These are phyloP conservation scores for Percopsis transmontana DNA, from an alignment of 2,113 vertebrate genomes.

Conservation along the genomic window DNA sequence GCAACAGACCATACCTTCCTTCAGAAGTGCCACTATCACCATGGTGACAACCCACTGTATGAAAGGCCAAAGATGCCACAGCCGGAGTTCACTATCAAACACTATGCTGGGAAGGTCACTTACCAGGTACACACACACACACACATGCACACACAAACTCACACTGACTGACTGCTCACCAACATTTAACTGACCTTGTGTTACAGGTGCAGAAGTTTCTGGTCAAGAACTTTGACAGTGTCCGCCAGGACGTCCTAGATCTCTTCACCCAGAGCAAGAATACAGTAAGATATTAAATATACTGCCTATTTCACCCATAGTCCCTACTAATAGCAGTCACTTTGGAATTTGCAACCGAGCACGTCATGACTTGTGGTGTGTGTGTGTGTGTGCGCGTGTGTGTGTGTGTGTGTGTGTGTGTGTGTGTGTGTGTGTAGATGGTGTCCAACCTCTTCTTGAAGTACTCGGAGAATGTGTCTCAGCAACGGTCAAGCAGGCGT, in stretches of 20 bases:
- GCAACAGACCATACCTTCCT: constrained; percentile 98
- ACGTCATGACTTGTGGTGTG: neutral
- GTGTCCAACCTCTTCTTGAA: constrained; percentile 90
- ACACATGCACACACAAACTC: constrained; percentile 8
- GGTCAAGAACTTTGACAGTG: constrained; percentile 95
- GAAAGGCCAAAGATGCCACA: constrained; percentile 96
- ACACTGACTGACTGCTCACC: neutral
- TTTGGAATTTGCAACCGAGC: too few species aligned
- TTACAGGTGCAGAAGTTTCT: constrained; percentile 93
- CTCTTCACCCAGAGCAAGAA: constrained; percentile 90
- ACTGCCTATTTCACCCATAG: neutral
- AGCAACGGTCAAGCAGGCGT: constrained; percentile 81
- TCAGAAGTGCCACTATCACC: constrained; percentile 99
- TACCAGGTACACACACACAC: constrained; percentile 85
- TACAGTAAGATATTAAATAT: constrained; percentile 75
- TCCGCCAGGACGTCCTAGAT: constrained; percentile 94
- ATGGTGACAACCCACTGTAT: constrained; percentile 86
- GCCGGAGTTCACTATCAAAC: constrained; percentile 94
- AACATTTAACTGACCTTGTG: constrained; percentile 11
- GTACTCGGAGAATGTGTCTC: constrained; percentile 80
- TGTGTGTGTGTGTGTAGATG: constrained; percentile 76
- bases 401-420: constrained; percentile 10
- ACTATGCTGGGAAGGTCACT: constrained; percentile 94
- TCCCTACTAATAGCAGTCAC: too few species aligned
- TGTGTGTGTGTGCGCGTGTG: neutral